Evolutionary conservation across 2,113 vertebrate genomes (phyloP).

Genomic region (Gavialis gangeticus): DNA sequence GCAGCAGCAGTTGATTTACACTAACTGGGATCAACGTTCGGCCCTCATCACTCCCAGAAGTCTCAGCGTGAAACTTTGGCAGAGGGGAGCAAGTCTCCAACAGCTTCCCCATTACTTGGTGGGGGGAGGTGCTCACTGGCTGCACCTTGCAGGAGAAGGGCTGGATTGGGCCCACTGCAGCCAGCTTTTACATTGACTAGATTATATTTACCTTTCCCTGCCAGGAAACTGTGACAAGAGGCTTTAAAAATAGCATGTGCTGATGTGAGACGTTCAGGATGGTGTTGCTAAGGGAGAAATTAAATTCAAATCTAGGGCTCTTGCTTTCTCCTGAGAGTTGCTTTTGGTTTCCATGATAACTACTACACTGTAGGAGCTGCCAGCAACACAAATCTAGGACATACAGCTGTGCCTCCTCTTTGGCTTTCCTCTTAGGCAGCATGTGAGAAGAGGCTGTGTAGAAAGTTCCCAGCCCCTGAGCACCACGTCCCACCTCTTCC

Average conservation of each 20-base stretch:
- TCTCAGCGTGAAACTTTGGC: not conserved
- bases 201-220: not conserved
- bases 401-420: not conserved
- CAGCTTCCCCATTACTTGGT: too few species aligned
- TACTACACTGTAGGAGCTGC: not conserved
- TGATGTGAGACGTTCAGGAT: not conserved
- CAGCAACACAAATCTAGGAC: constrained; percentile 17
- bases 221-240: not conserved
- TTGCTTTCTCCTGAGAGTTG: not conserved
- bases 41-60: not conserved
- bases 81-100: too few species aligned
- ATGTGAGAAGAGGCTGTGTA: not conserved
- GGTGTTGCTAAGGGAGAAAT: constrained; percentile 47
- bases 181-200: not conserved
- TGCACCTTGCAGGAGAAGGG: not conserved
- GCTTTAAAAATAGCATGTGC: constrained; percentile 26
- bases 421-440: not conserved
- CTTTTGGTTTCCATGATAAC: constrained; percentile 41
- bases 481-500: not conserved
- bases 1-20: not conserved
- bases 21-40: not conserved
- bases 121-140: not conserved
- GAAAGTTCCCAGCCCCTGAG: too few species aligned
- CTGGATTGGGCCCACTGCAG: not conserved
- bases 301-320: constrained; percentile 25